phyloP scores from a whole-genome alignment of 2,888 invertebrate genomes.

The Vandiemenella viatica region DNA sequence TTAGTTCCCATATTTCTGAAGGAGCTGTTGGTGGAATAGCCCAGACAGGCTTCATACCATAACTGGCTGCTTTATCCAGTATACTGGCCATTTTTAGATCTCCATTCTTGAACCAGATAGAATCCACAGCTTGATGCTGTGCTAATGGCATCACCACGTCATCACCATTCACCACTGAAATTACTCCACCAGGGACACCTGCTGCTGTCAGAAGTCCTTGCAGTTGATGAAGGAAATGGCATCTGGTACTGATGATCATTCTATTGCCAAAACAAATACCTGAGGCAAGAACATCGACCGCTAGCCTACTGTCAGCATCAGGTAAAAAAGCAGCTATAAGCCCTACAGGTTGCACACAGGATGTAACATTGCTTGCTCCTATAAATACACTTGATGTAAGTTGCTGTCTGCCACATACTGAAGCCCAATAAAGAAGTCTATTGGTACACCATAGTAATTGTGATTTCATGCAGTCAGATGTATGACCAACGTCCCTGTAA shows the following conservation, averaged over 20 bases:
- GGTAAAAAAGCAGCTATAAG: background rate
- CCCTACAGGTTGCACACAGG: background rate
- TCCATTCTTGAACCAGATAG: constrained; percentile 1
- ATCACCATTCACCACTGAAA: constrained; percentile 7
- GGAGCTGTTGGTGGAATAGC: background rate
- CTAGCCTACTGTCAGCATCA: background rate
- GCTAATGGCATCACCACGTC: constrained; percentile 1
- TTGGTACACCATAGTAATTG: background rate
- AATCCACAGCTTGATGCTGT: constrained; percentile 6
- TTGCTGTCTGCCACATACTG: background rate
- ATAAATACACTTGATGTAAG: background rate
- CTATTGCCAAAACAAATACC: background rate
- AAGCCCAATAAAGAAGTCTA: background rate
- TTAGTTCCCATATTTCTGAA: constrained; percentile 1
- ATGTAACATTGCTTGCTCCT: background rate
- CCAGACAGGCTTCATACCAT: constrained; percentile 6
- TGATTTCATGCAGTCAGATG: too few species aligned
- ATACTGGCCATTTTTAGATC: background rate
- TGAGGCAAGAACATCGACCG: background rate
- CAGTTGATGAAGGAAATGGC: background rate
- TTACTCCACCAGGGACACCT: constrained; percentile 9
- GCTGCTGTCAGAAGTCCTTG: constrained; percentile 2
- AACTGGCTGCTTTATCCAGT: constrained; percentile 3
- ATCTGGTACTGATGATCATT: background rate
- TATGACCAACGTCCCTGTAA: too few species aligned